Conservation (phyloP, 2,888 invertebrate genomes). For the Allygus modestus region DNA sequence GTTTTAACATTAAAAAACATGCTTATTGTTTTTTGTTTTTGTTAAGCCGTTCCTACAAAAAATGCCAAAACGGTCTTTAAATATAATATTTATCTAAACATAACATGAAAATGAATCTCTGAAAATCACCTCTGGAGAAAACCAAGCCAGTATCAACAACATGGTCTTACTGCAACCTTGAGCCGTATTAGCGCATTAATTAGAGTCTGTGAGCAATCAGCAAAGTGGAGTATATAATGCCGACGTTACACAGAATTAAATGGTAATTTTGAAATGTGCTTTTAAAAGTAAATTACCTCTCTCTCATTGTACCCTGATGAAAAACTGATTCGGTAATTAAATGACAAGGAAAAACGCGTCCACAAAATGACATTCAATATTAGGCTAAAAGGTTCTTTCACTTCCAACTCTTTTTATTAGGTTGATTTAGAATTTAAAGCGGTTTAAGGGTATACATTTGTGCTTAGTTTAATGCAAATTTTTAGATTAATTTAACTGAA, state of each 20-base stretch:
- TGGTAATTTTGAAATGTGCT: conserved; percentile 40
- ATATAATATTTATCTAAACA: too few species aligned
- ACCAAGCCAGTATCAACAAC: too few species aligned
- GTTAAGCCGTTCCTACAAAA: too few species aligned
- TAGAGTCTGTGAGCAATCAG: conserved; percentile 13
- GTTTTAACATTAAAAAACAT: too few species aligned
- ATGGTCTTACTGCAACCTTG: neutral
- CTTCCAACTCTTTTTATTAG: conserved; percentile 26
- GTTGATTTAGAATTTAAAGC: neutral
- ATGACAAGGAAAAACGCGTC: conserved; percentile 41
- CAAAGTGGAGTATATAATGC: conserved; percentile 24
- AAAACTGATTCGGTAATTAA: conserved; percentile 42
- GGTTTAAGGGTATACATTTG: neutral
- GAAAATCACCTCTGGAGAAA: too few species aligned
- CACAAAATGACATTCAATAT: conserved; percentile 32
- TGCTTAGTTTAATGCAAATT: neutral
- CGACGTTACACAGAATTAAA: conserved; percentile 18
- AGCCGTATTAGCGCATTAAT: conserved; percentile 15
- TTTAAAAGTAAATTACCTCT: conserved; percentile 42
- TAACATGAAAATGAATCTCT: too few species aligned
- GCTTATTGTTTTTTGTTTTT: too few species aligned
- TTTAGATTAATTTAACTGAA: too few species aligned
- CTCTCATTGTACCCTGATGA: conserved; percentile 43
- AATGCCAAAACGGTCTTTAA: too few species aligned
- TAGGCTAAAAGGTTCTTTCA: conserved; percentile 40